Conservation (phyloP, 2,113 vertebrate species). For the Conger conger region DNA sequence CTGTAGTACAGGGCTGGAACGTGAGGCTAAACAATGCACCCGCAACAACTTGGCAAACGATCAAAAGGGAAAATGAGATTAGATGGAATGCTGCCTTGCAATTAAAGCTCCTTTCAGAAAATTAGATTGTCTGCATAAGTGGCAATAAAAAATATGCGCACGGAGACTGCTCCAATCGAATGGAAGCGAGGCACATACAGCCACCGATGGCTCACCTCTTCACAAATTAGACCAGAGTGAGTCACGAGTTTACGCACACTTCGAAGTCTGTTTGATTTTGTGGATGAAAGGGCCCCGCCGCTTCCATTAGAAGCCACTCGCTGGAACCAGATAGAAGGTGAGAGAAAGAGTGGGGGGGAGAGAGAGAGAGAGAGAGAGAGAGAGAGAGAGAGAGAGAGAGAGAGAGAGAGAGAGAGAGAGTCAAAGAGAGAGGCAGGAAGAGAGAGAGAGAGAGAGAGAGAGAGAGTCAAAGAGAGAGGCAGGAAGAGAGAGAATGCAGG, state of each 20-base stretch:
- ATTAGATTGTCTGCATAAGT: slow-evolving; percentile 7
- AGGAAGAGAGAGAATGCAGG: background rate
- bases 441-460: too few relatives aligned
- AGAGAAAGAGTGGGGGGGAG: background rate
- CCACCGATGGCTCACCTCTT: background rate
- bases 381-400: too few relatives aligned
- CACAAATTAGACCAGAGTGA: slow-evolving; percentile 9
- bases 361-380: background rate
- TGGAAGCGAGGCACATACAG: slow-evolving; percentile 1
- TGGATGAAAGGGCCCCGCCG: slow-evolving; percentile 14
- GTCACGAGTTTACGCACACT: background rate
- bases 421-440: too few relatives aligned
- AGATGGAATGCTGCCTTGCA: background rate
- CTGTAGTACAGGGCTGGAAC: background rate
- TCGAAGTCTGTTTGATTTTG: background rate
- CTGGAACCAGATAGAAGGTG: background rate
- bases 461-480: too few relatives aligned
- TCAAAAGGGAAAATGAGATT: slow-evolving; percentile 11
- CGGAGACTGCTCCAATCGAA: slow-evolving; percentile 16
- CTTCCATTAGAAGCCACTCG: background rate
- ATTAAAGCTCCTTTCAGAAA: slow-evolving; percentile 11
- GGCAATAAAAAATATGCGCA: background rate
- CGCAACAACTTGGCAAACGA: background rate
- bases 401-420: too few relatives aligned
- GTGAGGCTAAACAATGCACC: background rate